These are phyloP conservation scores for Pygocentrus nattereri DNA, from an alignment of 2,797 vertebrate genomes.

Conservation along the genomic window DNA sequence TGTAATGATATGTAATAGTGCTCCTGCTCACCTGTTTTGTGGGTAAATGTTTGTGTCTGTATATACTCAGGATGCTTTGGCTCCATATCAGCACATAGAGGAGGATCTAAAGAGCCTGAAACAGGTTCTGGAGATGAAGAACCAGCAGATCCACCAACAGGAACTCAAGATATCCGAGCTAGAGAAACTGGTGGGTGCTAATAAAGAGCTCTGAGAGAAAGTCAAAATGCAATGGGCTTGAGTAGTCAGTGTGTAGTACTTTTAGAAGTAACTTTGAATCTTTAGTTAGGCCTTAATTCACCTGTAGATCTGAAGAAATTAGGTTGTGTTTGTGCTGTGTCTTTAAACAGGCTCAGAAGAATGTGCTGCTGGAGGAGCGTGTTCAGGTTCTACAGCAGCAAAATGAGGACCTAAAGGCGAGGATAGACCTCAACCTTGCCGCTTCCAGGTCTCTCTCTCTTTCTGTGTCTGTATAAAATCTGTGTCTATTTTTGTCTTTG, in stretches of 20 bases:
- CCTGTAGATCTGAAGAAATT: neutral
- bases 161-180: conserved; percentile 93
- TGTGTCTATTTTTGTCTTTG: too few relatives aligned
- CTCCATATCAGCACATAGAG: conserved; percentile 94
- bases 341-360: conserved; percentile 90
- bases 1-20: too few relatives aligned
- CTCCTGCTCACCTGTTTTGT: neutral
- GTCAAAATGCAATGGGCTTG: conserved; percentile 2
- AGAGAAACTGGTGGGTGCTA: conserved; percentile 88
- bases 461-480: neutral
- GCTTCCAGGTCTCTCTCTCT: conserved; percentile 86
- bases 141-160: conserved; percentile 94
- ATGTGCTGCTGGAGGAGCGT: conserved; percentile 92
- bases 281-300: neutral
- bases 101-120: conserved; percentile 94
- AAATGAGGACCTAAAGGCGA: conserved; percentile 93
- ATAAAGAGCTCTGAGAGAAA: neutral
- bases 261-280: neutral
- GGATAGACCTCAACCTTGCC: conserved; percentile 91
- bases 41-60: too few relatives aligned
- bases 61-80: conserved; percentile 84
- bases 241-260: neutral
- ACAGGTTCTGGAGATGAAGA: conserved; percentile 97
- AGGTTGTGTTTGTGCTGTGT: conserved; percentile 52
- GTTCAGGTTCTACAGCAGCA: conserved; percentile 95